A percentile compares a stretch with the other conserved stretches of the same genome.
These are phyloP conservation scores for Proisotoma minuta DNA, from an alignment of 2,888 invertebrate species.

Conservation along the genomic window DNA sequence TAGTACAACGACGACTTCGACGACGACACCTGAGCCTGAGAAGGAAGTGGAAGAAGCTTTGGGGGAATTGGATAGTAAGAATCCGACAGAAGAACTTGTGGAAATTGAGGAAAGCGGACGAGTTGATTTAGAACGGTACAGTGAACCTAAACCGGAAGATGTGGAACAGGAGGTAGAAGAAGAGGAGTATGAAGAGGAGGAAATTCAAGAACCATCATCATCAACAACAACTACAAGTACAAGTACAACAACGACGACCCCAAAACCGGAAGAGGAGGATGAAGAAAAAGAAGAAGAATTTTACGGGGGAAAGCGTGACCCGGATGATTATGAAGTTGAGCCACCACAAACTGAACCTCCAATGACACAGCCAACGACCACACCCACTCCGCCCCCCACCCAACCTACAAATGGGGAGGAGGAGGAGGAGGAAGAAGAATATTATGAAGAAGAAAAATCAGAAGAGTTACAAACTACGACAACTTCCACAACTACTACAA, in stretches of 20 bases:
- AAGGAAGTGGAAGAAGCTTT: constrained; percentile 19
- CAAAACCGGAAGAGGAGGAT: background rate
- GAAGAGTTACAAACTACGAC: constrained; percentile 6
- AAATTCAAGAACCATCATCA: background rate
- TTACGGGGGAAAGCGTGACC: constrained; percentile 19
- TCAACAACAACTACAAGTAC: constrained; percentile 16
- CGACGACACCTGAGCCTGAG: background rate
- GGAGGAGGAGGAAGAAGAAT: constrained; percentile 10
- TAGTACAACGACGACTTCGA: constrained; percentile 1
- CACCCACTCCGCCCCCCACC: background rate
- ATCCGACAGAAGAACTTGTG: constrained; percentile 2
- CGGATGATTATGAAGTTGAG: constrained; percentile 24
- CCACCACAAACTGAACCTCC: constrained; percentile 14
- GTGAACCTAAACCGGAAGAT: constrained; percentile 9
- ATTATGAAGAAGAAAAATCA: constrained; percentile 20
- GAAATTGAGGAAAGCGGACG: constrained; percentile 41
- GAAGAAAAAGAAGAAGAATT: constrained; percentile 20
- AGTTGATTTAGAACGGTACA: constrained; percentile 42
- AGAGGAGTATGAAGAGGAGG: constrained; percentile 12
- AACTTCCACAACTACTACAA: constrained; percentile 11
- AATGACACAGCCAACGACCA: constrained; percentile 9
- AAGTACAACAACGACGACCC: constrained; percentile 8
- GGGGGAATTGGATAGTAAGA: background rate
- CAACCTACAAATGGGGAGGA: background rate
- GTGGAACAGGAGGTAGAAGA: constrained; percentile 23